Evolutionary conservation across 2,113 vertebrate genomes (phyloP), one percentile per base, ranked within the genome.

Genomic region (Panthera tigris): DNA sequence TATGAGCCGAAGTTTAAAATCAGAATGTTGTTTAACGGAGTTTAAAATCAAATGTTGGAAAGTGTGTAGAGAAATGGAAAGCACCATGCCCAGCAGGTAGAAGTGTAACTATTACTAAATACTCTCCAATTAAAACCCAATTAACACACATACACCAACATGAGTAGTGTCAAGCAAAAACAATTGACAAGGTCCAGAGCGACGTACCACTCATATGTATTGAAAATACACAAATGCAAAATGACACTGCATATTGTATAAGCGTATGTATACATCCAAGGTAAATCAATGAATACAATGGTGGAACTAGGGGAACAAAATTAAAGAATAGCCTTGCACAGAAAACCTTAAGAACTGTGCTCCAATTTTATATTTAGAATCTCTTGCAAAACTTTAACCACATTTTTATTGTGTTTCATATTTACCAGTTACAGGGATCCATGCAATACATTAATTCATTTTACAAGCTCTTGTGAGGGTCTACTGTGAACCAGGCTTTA

Each of bases 1-100:
- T 85, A 57, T 57, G 31, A 90, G 36, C 16, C 74, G 55, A 55
- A 84, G 5, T 13, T 96, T 95, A 85, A 94, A 95, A 80, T 85
- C 31, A 80, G 36, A n/a, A 50, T 45, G 12, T n/a, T 45, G 45
- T 45, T 45, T 45, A 45, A 45, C 1, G 8, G 45, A 45, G 7
- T 45, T 45, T 45, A 45, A 45, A 45, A 61, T 50, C 29, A n/a
- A 71, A 84, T n/a, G 18, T n/a, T 55, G 29, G 55, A 14, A 39
- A 76, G 41, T 41, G 18, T 29, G 2, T 16, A 79, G 36, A 78
- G 36, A 89, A 89, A 68, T 19, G 12, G 66, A 69, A 33, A 41
- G 1, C 21, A 57, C 21, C 14, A 15, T 61, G 23, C 29, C 7
- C 15, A 10, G 5, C 55, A 41, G 2, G 25, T 7, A 50, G 41